Evolutionary conservation across 2,113 vertebrate genomes (phyloP).

Genomic region (Entelurus aequoreus): DNA sequence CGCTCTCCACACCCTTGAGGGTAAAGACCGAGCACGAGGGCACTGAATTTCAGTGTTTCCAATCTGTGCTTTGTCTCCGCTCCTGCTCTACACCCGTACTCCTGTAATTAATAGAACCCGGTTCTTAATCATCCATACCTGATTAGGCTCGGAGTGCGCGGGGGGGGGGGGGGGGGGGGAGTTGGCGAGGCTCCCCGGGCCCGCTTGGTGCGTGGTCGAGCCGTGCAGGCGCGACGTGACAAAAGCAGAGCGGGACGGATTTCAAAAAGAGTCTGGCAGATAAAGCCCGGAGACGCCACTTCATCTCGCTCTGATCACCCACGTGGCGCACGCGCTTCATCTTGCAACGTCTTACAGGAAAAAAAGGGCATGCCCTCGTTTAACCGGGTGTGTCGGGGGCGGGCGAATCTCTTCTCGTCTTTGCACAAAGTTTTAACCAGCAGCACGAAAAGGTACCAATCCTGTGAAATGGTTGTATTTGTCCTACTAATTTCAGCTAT

Average conservation of each 20-base stretch:
- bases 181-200: slow-evolving; percentile 18
- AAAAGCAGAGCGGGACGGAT: slow-evolving; percentile 42
- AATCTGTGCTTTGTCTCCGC: slow-evolving; percentile 25
- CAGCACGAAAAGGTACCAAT: no score
- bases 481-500: no score
- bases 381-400: slow-evolving; percentile 5
- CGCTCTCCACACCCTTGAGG: slow-evolving; percentile 30
- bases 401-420: not conserved
- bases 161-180: not conserved
- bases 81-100: not conserved
- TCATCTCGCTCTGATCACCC: slow-evolving; percentile 14
- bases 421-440: slow-evolving; percentile 14
- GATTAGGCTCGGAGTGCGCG: not conserved
- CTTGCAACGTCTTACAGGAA: slow-evolving; percentile 1
- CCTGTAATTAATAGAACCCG: slow-evolving; percentile 10
- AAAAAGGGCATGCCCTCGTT: slow-evolving; percentile 17
- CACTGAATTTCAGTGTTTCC: slow-evolving; percentile 28
- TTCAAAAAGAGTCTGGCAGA: slow-evolving; percentile 63
- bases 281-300: slow-evolving; percentile 49
- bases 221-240: slow-evolving; percentile 39
- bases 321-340: slow-evolving; percentile 5
- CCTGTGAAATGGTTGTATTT: no score
- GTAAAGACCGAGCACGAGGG: slow-evolving; percentile 16
- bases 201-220: slow-evolving; percentile 28
- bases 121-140: slow-evolving; percentile 2